Evolutionary conservation across 2,888 invertebrate genomes (phyloP), one percentile per base, ranked within the genome.

Genomic region (Mactromeris polynyma): DNA sequence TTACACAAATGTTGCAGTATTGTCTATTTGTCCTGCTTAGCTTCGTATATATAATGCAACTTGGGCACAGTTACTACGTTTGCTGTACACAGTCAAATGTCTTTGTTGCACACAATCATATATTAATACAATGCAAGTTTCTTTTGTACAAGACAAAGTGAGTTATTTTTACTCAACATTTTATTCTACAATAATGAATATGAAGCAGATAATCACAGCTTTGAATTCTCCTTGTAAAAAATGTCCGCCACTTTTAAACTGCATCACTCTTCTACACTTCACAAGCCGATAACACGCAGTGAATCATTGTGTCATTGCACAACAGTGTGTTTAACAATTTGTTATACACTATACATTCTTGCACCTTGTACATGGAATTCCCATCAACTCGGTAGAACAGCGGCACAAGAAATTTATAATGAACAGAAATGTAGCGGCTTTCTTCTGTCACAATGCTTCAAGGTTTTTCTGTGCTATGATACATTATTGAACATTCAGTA

Each of bases 271-370:
- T 26, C 58, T n/a, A 4, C 58, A 9, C n/a, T 26, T 26, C 26
- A 64, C 58, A 64, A 64, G 26, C 58, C 58, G 21, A 26, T 26
- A 64, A 64, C 26, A 64, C n/a, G 11, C 58, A 64, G n/a, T 26
- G 26, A n/a, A 64, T n/a, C n/a, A 64, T 26, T 64, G 58, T 64
- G 58, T 64, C 58, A 64, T 64, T 64, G 58, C 58, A 64, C 58
- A 26, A 26, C 11, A 11, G 58, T 64, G n/a, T 64, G 58, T 64
- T 64, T n/a, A 64, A 64, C n/a, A 64, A 64, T 64, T 26, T 26
- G 26, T 26, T 26, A 64, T 26, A 64, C n/a, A 64, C 58, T n/a
- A 64, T 9, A 64, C 58, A 64, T 64, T 64, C 26, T 21, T 64
- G 58, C 58, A 6, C n/a, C 73, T 19, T n/a, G n/a, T 58, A 58